phyloP scores from a whole-genome alignment of 1,140 invertebrate genomes.

The Stenopsyche tienmushanensis region DNA sequence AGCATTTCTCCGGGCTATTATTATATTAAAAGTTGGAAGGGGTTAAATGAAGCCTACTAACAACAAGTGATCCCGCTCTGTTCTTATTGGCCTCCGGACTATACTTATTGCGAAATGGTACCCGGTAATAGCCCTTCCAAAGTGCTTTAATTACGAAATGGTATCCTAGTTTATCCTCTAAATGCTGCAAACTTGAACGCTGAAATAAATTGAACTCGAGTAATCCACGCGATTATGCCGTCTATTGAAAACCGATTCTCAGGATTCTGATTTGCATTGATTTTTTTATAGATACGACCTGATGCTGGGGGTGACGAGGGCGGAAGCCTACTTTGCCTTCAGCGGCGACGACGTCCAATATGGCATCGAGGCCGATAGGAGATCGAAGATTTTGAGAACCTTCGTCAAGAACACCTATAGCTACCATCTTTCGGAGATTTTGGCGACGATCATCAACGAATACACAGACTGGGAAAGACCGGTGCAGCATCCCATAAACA shows the following conservation, averaged over 20 bases:
- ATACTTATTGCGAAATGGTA: slow-evolving; percentile 9
- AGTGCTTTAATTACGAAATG: background rate
- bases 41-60: too few relatives aligned
- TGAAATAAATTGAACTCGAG: background rate
- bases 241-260: background rate
- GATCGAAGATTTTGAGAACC: slow-evolving; percentile 87
- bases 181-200: background rate
- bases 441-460: slow-evolving; percentile 90
- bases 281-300: slow-evolving; percentile 73
- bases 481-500: slow-evolving; percentile 88
- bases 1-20: too few relatives aligned
- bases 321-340: slow-evolving; percentile 85
- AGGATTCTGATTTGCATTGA: background rate
- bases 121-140: slow-evolving; percentile 16
- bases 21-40: background rate
- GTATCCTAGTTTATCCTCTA: background rate
- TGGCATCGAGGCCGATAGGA: slow-evolving; percentile 84
- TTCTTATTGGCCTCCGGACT: slow-evolving; percentile 16
- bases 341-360: slow-evolving; percentile 88
- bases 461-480: slow-evolving; percentile 97
- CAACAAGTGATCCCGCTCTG: slow-evolving; percentile 5
- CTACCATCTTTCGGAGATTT: slow-evolving; percentile 80
- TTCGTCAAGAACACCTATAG: slow-evolving; percentile 92
- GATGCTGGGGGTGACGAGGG: slow-evolving; percentile 88
- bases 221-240: background rate